Conservation (phyloP, 1,140 invertebrate genomes). For the Cataglyphis hispanica region DNA sequence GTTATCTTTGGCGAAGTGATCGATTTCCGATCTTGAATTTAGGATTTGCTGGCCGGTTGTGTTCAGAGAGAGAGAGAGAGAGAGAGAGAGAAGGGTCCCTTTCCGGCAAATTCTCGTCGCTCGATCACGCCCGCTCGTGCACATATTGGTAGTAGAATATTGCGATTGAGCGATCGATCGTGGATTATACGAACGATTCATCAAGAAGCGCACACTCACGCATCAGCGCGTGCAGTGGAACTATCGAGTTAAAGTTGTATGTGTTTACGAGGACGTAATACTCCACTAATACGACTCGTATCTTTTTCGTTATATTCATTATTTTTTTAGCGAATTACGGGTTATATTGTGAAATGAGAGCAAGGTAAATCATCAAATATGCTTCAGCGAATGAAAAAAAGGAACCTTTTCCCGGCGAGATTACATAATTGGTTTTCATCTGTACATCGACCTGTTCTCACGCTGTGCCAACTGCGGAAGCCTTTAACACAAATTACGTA, state of each 20-base stretch:
- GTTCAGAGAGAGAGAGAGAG: constrained; percentile 26
- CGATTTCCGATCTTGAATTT: constrained; percentile 76
- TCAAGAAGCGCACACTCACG: constrained; percentile 52
- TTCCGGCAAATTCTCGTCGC: constrained; percentile 65
- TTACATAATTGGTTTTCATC: constrained; percentile 59
- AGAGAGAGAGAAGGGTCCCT: constrained; percentile 16
- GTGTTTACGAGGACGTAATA: constrained; percentile 32
- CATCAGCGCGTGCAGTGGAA: not conserved
- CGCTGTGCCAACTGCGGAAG: constrained; percentile 33
- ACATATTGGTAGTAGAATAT: constrained; percentile 67
- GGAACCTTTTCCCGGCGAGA: constrained; percentile 24
- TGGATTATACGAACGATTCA: constrained; percentile 68
- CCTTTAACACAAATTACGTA: constrained; percentile 45
- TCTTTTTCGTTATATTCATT: constrained; percentile 10
- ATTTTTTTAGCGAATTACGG: constrained; percentile 50
- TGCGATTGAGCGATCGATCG: constrained; percentile 70
- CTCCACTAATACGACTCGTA: not conserved
- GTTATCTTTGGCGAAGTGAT: constrained; percentile 59
- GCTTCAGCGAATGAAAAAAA: constrained; percentile 37
- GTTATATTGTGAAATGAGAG: constrained; percentile 28
- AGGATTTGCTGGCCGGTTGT: constrained; percentile 57
- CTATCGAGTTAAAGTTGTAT: constrained; percentile 43
- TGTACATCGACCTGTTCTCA: not conserved
- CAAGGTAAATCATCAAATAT: constrained; percentile 37
- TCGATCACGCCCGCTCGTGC: constrained; percentile 61